Evolutionary conservation across 2,888 invertebrate species (phyloP).

Genomic region (Harmothoe impar): DNA sequence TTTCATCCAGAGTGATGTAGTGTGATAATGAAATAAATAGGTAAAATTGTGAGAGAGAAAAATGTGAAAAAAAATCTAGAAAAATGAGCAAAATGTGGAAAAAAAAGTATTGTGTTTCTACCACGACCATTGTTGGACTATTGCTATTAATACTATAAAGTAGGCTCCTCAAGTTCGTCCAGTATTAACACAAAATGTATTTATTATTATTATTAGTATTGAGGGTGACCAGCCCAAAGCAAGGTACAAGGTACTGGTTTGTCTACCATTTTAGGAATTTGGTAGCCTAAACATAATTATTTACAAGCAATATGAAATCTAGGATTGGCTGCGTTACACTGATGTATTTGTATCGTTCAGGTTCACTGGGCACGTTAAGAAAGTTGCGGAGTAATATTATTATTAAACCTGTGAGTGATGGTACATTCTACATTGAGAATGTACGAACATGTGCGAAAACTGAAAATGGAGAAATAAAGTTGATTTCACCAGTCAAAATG

Average conservation of each 20-base stretch:
- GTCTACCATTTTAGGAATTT: slow-evolving; percentile 18
- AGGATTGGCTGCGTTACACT: background rate
- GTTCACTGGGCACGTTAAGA: slow-evolving; percentile 5
- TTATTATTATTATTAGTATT: background rate
- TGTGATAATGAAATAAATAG: background rate
- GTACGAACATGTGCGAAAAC: background rate
- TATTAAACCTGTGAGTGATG: slow-evolving; percentile 13
- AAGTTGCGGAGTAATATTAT: background rate
- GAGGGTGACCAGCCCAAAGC: background rate
- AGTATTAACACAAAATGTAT: slow-evolving; percentile 46
- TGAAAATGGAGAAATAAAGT: slow-evolving; percentile 35
- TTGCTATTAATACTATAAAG: background rate
- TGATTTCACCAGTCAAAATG: slow-evolving; percentile 47
- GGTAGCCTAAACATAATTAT: background rate
- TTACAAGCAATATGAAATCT: slow-evolving; percentile 17
- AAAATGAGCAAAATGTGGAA: background rate
- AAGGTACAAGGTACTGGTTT: slow-evolving; percentile 1
- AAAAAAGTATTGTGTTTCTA: slow-evolving; percentile 13
- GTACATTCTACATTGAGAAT: slow-evolving; percentile 30
- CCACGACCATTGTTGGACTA: slow-evolving; percentile 30
- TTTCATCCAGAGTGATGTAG: too few relatives aligned
- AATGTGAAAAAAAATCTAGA: background rate
- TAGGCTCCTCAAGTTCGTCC: slow-evolving; percentile 1
- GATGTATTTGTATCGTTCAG: background rate
- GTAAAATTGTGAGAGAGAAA: background rate